Percentiles rank a stretch among this genome's conserved stretches.
phyloP scores from a whole-genome alignment of 2,888 invertebrate species.

The Hydraecia micacea region DNA sequence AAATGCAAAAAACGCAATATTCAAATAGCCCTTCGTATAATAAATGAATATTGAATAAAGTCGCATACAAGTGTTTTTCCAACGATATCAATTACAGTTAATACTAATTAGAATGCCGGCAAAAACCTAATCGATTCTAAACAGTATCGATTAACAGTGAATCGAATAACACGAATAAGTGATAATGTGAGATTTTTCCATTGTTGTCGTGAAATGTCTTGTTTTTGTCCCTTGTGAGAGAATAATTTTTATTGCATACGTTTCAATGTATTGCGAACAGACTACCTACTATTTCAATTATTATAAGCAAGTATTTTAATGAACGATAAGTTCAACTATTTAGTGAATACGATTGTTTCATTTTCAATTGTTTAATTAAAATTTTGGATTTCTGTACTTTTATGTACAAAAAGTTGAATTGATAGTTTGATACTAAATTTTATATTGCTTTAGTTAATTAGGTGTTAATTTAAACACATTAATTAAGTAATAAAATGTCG shows the following conservation, averaged over 20 bases:
- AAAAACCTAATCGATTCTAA: constrained; percentile 67
- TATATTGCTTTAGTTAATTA: not conserved
- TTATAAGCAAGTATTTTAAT: constrained; percentile 4
- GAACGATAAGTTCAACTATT: not conserved
- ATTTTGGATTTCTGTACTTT: not conserved
- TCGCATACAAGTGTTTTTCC: constrained; percentile 54
- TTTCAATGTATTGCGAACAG: constrained; percentile 25
- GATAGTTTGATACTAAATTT: not conserved
- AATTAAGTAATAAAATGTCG: not conserved
- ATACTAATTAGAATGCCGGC: constrained; percentile 63
- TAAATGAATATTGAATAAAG: constrained; percentile 55
- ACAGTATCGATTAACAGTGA: constrained; percentile 71
- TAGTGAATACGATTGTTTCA: no score
- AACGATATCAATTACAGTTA: constrained; percentile 54
- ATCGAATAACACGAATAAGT: constrained; percentile 59
- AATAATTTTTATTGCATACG: constrained; percentile 49
- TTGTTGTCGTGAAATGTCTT: constrained; percentile 55
- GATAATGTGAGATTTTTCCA: constrained; percentile 64
- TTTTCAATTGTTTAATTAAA: not conserved
- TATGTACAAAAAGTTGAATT: not conserved
- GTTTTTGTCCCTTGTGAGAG: constrained; percentile 55
- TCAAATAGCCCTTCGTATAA: constrained; percentile 44
- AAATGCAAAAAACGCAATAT: constrained; percentile 52
- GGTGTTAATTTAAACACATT: constrained; percentile 16
- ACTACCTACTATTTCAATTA: constrained; percentile 18